Base-by-base conservation (phyloP, 1,140 invertebrate species). In the Neodiprion pinetum region DNA sequence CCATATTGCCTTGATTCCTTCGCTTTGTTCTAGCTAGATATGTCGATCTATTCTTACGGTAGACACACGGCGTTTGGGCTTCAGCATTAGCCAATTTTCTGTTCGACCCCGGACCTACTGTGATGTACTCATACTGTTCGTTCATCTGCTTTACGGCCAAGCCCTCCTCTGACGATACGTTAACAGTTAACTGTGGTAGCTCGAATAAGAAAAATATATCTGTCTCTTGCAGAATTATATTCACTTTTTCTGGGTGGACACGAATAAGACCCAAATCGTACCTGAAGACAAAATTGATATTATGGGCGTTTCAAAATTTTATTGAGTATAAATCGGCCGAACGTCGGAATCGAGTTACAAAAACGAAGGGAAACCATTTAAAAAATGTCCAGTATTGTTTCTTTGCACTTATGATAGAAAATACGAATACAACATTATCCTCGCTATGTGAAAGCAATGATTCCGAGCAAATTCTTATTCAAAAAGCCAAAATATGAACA, bases 201-300 rank as follows among this genome's bases (percentile, higher is more conserved):
- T 93, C 93, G 75, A 93, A 92, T 2, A 94, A 77, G 70, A 92
- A 91, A 40, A 89, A 81, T 0, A 93, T 93, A 50, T 91, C 89
- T 0, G 93, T 94, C 85, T 94, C 94, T 68, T 86, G 90, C 0
- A 95, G 82, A 1, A 88, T 87, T 7, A 95, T 84, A 72, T 89
- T 92, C 65, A 94, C 90, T 76, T 89, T 88, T 28, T 89, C 80
- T 9, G 90, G 89, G 53, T 85, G 87, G 21, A 79, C 82, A 5
- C 69, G 77, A 77, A 74, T 76, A 9, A 81, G 66, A 21, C 72
- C 73, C 2, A 78, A 77, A 67, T 83, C 80, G 14, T 72, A 48
- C 9, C 81, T 85, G 53, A 14, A 40, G 28, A 40, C 0, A 5
- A 40, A 3, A 40, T 72, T 67, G 28, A 49, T n/a, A 71, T 72